Percentiles rank a stretch among this genome's conserved stretches.
Conservation (phyloP, 2,797 vertebrate species). For the Helarctos malayanus region DNA sequence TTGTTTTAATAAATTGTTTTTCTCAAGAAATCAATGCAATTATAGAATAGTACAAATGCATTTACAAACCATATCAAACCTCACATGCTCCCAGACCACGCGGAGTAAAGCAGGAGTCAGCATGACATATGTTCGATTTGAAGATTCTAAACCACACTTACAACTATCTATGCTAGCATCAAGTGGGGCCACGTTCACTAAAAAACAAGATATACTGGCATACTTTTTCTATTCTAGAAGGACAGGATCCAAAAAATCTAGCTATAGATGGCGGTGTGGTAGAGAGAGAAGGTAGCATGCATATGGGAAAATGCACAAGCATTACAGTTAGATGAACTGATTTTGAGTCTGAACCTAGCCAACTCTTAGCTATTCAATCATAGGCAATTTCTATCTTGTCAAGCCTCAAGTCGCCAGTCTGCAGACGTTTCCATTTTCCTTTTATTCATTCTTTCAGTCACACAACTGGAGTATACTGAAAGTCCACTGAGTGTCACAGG, state of each 20-base stretch:
- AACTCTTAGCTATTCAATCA: neutral
- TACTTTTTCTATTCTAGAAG: neutral
- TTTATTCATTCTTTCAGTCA: neutral
- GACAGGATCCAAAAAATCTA: neutral
- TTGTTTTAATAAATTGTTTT: slow-evolving; percentile 26
- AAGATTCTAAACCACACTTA: neutral
- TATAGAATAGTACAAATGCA: neutral
- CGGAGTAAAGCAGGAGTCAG: neutral
- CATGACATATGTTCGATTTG: neutral
- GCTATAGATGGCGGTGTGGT: too few species aligned
- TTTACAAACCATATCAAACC: neutral
- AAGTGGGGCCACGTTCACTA: neutral
- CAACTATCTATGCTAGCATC: neutral
- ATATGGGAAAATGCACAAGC: neutral
- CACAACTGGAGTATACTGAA: neutral
- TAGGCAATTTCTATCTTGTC: neutral
- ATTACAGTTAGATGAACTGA: neutral
- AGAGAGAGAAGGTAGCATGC: neutral
- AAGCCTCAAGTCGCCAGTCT: neutral
- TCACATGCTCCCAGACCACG: neutral
- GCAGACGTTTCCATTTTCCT: neutral
- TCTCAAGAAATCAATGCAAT: neutral
- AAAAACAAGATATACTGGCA: neutral
- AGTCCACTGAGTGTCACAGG: neutral
- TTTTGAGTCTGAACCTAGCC: neutral